Conservation (phyloP, 2,888 invertebrate species). For the Enchytraeus crypticus region DNA sequence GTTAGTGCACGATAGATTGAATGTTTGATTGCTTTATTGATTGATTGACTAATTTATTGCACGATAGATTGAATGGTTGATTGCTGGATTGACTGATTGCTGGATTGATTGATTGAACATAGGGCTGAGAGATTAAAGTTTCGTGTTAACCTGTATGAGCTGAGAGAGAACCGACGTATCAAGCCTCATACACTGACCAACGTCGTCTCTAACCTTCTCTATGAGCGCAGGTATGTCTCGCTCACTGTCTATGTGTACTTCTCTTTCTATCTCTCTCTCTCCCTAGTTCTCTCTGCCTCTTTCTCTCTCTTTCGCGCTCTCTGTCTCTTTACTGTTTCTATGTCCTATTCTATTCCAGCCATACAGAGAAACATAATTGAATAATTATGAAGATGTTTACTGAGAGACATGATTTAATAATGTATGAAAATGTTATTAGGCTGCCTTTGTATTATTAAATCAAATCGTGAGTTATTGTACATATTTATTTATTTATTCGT, state of each 20-base stretch:
- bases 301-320: not conserved
- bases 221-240: conserved; percentile 63
- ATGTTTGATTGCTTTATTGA: no score
- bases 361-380: no score
- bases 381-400: no score
- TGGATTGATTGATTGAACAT: no score
- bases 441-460: no score
- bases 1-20: not conserved
- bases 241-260: not conserved
- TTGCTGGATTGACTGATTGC: no score
- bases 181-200: conserved; percentile 80
- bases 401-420: no score
- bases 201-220: conserved; percentile 87
- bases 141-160: conserved; percentile 83
- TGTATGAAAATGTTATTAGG: no score
- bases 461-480: no score
- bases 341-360: not conserved
- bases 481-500: no score
- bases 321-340: not conserved
- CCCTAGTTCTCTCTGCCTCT: not conserved
- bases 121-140: conserved; percentile 72
- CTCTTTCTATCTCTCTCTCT: not conserved
- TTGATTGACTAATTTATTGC: no score
- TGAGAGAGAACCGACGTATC: conserved; percentile 83
- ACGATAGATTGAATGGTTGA: no score